Evolutionary conservation across 2,888 invertebrate genomes (phyloP).

Genomic region (Chouioia cunea): DNA sequence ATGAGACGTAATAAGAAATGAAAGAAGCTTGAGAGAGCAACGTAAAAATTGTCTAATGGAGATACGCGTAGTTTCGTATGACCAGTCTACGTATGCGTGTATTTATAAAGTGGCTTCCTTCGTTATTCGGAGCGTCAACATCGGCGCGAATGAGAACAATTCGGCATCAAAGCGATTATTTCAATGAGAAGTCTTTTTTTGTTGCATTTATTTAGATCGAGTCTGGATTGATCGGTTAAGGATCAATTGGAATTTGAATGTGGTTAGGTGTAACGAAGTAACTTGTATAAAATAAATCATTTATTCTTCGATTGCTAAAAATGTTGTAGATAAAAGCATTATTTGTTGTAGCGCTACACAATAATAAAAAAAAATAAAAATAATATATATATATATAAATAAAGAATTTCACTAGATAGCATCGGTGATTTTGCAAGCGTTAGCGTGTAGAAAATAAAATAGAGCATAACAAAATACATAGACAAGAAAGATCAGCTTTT

Average conservation of each 20-base stretch:
- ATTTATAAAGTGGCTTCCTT: constrained; percentile 40
- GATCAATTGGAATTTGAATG: constrained; percentile 1
- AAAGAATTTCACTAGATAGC: constrained; percentile 19
- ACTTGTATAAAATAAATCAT: constrained; percentile 12
- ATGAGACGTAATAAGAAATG: not conserved
- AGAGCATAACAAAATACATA: constrained; percentile 46
- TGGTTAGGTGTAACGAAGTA: constrained; percentile 5
- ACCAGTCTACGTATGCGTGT: constrained; percentile 3
- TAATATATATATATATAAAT: constrained; percentile 29
- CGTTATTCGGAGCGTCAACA: constrained; percentile 26
- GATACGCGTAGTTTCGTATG: constrained; percentile 2
- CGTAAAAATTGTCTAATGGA: constrained; percentile 37
- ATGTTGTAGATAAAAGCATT: constrained; percentile 8
- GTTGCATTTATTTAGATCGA: not conserved
- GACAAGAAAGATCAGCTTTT: constrained; percentile 52
- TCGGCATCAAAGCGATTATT: constrained; percentile 24
- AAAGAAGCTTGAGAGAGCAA: constrained; percentile 19
- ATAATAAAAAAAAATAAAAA: constrained; percentile 35
- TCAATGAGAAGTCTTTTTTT: not conserved
- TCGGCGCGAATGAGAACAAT: constrained; percentile 9
- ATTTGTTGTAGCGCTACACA: not conserved
- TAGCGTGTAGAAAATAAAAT: constrained; percentile 50
- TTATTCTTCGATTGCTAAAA: constrained; percentile 18
- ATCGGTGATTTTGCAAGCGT: constrained; percentile 54
- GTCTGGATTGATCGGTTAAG: constrained; percentile 23